Percentiles rank a stretch among this genome's conserved stretches.
Evolutionary conservation across 2,888 invertebrate genomes (phyloP).

Genomic region (Plebejus argus): DNA sequence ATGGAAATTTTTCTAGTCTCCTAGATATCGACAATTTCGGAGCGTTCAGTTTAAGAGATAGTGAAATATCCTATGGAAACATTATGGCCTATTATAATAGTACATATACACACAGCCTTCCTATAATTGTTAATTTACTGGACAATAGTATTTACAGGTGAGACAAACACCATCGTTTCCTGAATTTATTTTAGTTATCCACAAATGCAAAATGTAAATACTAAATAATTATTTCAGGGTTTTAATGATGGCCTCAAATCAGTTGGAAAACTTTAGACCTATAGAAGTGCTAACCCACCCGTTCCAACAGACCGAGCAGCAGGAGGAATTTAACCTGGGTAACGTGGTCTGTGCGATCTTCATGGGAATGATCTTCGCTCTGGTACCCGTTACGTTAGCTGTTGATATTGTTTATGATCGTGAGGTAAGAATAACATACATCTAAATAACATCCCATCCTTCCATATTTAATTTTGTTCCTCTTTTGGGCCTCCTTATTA

Average conservation of each 20-base stretch:
- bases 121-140: constrained; percentile 86
- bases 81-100: constrained; percentile 87
- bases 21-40: constrained; percentile 84
- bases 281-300: constrained; percentile 85
- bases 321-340: constrained; percentile 86
- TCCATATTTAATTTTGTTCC: too few species aligned
- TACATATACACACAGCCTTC: constrained; percentile 89
- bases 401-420: constrained; percentile 91
- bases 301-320: constrained; percentile 87
- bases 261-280: constrained; percentile 72
- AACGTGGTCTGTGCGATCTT: constrained; percentile 87
- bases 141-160: constrained; percentile 87
- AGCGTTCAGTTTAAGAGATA: constrained; percentile 82
- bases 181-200: too few species aligned
- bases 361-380: constrained; percentile 90
- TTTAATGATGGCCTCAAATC: constrained; percentile 62
- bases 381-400: constrained; percentile 88
- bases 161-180: constrained; percentile 46
- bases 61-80: constrained; percentile 75
- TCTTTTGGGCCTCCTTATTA: too few species aligned
- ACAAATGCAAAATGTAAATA: too few species aligned
- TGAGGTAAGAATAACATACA: constrained; percentile 78
- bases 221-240: constrained; percentile 59
- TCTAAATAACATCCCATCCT: background rate
- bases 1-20: constrained; percentile 84